A percentile compares a stretch with the other conserved stretches of the same genome.
phyloP scores from a whole-genome alignment of 2,888 invertebrate species.

The Cremastobaeus sp. region DNA sequence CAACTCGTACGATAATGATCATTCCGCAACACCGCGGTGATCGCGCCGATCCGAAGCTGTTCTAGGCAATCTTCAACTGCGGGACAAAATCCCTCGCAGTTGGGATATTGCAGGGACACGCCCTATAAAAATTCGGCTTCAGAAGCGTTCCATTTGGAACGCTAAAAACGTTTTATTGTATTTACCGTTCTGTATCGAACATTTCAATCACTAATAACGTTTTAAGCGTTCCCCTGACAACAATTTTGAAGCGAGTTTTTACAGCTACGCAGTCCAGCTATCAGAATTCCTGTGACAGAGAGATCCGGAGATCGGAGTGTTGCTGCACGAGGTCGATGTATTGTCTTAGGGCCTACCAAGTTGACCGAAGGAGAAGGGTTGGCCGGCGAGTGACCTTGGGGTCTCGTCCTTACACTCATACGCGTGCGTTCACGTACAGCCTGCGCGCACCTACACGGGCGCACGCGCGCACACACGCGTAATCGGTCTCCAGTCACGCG shows the following conservation, averaged over 20 bases:
- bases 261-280: constrained; percentile 1
- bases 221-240: too few species aligned
- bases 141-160: too few species aligned
- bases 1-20: too few species aligned
- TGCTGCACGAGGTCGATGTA: constrained; percentile 54
- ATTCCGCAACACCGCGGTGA: too few species aligned
- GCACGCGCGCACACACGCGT: constrained; percentile 7
- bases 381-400: constrained; percentile 55
- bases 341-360: constrained; percentile 52
- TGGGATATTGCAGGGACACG: constrained; percentile 16
- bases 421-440: not conserved
- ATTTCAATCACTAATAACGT: too few species aligned
- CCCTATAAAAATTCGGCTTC: too few species aligned
- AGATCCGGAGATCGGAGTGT: constrained; percentile 15
- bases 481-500: constrained; percentile 36
- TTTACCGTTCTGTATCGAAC: too few species aligned
- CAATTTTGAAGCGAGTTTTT: too few species aligned
- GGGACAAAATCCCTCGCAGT: constrained; percentile 16
- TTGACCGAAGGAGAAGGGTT: constrained; percentile 55
- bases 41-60: too few species aligned
- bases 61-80: too few species aligned
- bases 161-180: too few species aligned
- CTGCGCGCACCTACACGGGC: constrained; percentile 2
- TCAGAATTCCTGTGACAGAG: constrained; percentile 41
- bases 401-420: constrained; percentile 55